phyloP scores from a whole-genome alignment of 1,140 invertebrate species.

The Euglossa dilemma region DNA sequence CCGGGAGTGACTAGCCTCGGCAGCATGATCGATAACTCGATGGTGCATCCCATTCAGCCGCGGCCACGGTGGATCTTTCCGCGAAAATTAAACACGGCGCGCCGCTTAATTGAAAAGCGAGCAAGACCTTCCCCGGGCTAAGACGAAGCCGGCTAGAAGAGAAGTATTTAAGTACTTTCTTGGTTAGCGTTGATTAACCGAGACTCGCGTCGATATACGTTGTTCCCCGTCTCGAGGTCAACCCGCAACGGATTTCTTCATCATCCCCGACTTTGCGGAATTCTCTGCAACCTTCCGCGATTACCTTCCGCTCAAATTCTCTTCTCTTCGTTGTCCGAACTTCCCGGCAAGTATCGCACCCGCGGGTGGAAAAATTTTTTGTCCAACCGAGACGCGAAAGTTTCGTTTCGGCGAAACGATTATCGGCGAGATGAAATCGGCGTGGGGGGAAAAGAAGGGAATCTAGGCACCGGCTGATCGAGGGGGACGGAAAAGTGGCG shows the following conservation, averaged over 20 bases:
- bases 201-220: slow-evolving; percentile 27
- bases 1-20: not conserved
- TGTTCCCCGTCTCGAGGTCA: not conserved
- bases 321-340: no score
- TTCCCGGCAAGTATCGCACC: no score
- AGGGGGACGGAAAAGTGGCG: not conserved
- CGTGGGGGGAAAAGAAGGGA: not conserved
- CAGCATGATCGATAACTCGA: slow-evolving; percentile 55
- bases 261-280: not conserved
- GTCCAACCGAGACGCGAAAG: no score
- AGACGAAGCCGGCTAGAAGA: slow-evolving; percentile 25
- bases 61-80: slow-evolving; percentile 39
- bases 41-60: slow-evolving; percentile 35
- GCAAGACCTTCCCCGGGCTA: slow-evolving; percentile 13
- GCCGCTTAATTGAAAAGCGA: slow-evolving; percentile 61
- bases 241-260: not conserved
- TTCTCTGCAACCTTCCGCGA: not conserved
- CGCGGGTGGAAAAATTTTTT: no score
- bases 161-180: slow-evolving; percentile 51
- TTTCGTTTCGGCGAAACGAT: no score
- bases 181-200: slow-evolving; percentile 47
- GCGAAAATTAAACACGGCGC: slow-evolving; percentile 56
- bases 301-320: not conserved
- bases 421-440: no score
- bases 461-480: not conserved